These are phyloP conservation scores for Hartigia nigra DNA, from an alignment of 2,888 invertebrate genomes.

Conservation along the genomic window DNA sequence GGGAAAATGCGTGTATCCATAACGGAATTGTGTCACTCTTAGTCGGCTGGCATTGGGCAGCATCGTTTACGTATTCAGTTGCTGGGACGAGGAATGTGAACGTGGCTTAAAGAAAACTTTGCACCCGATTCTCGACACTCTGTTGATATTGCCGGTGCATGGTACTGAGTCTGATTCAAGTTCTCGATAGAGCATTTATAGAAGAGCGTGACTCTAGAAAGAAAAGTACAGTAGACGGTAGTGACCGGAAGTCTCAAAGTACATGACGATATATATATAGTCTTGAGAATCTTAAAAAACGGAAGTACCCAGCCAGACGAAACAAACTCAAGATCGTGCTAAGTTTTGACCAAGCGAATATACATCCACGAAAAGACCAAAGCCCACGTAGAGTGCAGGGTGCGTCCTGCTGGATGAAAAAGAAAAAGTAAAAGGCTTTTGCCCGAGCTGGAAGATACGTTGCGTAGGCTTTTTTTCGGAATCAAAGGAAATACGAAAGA, in stretches of 20 bases:
- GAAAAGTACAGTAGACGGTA: neutral
- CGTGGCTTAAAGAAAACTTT: neutral
- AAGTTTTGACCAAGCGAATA: neutral
- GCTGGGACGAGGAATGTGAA: neutral
- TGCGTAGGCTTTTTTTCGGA: neutral
- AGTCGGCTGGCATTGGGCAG: neutral
- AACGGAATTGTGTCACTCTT: neutral
- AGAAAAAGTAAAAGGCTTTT: neutral
- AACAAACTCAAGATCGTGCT: neutral
- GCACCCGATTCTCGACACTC: neutral
- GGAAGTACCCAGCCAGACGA: neutral
- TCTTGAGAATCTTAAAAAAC: neutral
- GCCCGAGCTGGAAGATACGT: neutral
- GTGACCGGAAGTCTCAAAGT: neutral
- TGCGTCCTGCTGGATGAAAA: neutral
- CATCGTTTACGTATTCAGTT: neutral
- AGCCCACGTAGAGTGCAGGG: neutral
- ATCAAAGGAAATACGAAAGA: neutral
- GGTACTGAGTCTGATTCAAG: slow-evolving; percentile 7
- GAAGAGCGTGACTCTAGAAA: neutral
- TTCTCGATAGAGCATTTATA: slow-evolving; percentile 18
- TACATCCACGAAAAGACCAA: neutral
- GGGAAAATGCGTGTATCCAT: neutral
- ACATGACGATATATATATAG: neutral
- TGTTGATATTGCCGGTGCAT: slow-evolving; percentile 18